These are phyloP conservation scores for Astyanax mexicanus DNA, from an alignment of 2,797 vertebrate genomes.

Conservation along the genomic window DNA sequence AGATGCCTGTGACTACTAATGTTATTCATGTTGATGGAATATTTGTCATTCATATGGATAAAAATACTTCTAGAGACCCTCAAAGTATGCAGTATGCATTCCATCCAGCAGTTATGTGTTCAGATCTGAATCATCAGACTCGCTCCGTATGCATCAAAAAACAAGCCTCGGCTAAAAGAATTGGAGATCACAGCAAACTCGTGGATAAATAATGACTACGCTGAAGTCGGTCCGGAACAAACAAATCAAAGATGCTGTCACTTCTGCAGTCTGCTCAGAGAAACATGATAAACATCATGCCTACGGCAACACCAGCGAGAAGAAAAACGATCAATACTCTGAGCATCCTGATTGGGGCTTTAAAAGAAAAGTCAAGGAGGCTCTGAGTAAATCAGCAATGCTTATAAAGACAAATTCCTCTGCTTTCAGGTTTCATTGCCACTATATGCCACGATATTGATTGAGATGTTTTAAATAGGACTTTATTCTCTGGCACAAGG, in stretches of 20 bases:
- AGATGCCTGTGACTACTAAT: too few relatives aligned
- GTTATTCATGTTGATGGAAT: too few relatives aligned
- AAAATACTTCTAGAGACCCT: not conserved
- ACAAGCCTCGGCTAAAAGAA: not conserved
- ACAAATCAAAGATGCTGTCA: slow-evolving; percentile 23
- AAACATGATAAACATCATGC: slow-evolving; percentile 5
- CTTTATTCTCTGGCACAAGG: slow-evolving; percentile 23
- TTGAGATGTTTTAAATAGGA: slow-evolving; percentile 27
- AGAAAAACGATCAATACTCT: not conserved
- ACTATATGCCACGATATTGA: not conserved
- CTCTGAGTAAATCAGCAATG: not conserved
- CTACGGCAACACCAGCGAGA: not conserved
- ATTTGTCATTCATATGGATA: not conserved
- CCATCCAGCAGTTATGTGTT: not conserved
- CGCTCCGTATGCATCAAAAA: not conserved
- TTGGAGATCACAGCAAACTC: not conserved
- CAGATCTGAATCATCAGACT: not conserved
- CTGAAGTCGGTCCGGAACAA: not conserved
- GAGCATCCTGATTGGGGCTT: not conserved
- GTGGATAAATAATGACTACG: not conserved
- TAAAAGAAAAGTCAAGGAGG: slow-evolving; percentile 1
- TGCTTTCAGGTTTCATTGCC: not conserved
- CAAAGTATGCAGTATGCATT: not conserved
- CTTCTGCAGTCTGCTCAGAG: not conserved
- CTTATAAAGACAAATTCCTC: not conserved